Conservation (phyloP, 2,113 vertebrate genomes). For the Dunckerocampus dactyliophorus region DNA sequence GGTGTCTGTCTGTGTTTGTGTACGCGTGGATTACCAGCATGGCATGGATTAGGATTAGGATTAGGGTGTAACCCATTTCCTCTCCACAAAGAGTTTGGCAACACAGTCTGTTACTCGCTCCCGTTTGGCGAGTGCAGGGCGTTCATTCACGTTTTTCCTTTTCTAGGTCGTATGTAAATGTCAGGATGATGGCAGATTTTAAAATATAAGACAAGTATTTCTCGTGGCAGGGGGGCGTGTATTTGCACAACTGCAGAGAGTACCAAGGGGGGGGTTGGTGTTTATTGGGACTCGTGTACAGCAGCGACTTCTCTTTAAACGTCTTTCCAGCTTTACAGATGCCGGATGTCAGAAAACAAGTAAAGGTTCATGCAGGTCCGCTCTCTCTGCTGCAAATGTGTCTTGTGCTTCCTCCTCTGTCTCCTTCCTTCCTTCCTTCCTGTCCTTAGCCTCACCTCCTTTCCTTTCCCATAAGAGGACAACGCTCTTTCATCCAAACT, state of each 20-base stretch:
- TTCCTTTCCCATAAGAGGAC: slow-evolving; percentile 16
- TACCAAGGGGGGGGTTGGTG: too few relatives aligned
- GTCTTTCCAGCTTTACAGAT: too few relatives aligned
- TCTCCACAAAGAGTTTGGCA: slow-evolving; percentile 38
- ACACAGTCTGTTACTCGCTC: slow-evolving; percentile 31
- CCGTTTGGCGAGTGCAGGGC: slow-evolving; percentile 2
- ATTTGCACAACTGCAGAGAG: too few relatives aligned
- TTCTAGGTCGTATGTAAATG: not conserved
- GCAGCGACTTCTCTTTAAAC: too few relatives aligned
- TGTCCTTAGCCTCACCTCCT: slow-evolving; percentile 2
- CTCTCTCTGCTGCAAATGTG: too few relatives aligned
- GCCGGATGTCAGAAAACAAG: too few relatives aligned
- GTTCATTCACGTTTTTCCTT: slow-evolving; percentile 6
- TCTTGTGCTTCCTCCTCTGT: not conserved
- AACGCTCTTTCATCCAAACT: slow-evolving; percentile 16
- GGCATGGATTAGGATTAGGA: slow-evolving; percentile 45
- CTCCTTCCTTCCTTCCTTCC: not conserved
- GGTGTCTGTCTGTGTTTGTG: slow-evolving; percentile 33
- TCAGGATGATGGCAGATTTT: too few relatives aligned
- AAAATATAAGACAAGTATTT: too few relatives aligned
- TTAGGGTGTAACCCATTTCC: slow-evolving; percentile 60
- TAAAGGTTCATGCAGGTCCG: too few relatives aligned
- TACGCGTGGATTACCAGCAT: slow-evolving; percentile 47
- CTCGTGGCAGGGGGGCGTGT: too few relatives aligned
- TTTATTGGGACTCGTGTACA: too few relatives aligned